These are phyloP conservation scores for Bolborhynchus lineola DNA, from an alignment of 2,113 vertebrate species.

Conservation along the genomic window DNA sequence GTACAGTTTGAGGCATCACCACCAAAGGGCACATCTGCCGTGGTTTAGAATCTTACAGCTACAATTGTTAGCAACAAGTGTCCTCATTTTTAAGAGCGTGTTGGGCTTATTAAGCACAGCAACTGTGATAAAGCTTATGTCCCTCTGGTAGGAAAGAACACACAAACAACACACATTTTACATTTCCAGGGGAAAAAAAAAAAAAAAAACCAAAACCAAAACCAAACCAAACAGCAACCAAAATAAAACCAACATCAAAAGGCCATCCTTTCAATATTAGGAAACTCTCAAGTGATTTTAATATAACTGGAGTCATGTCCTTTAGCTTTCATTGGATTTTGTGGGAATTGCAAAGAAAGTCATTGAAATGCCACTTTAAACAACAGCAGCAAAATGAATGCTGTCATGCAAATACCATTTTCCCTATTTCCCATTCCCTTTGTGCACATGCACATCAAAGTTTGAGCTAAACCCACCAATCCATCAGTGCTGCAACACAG, in stretches of 20 bases:
- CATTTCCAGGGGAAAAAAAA: background rate
- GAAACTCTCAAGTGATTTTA: background rate
- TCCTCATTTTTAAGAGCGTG: background rate
- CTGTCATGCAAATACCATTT: background rate
- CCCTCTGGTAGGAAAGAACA: background rate
- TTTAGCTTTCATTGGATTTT: background rate
- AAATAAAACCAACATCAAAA: background rate
- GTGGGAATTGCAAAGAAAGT: background rate
- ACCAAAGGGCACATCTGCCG: background rate
- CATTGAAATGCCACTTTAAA: background rate
- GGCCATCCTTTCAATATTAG: background rate
- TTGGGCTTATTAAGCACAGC: slow-evolving; percentile 8
- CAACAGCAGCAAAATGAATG: background rate
- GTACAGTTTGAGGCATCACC: background rate
- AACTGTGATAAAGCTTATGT: background rate
- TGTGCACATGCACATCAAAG: background rate
- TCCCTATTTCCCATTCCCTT: background rate
- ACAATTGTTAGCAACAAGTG: background rate
- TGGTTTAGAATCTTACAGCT: slow-evolving; percentile 16
- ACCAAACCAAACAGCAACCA: too few relatives aligned
- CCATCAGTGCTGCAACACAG: background rate
- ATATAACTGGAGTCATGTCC: background rate
- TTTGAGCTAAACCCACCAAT: background rate
- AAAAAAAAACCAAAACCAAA: background rate
- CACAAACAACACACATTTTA: background rate